Conservation (phyloP, 2,113 vertebrate species). For the Acrocephalus kingi region DNA sequence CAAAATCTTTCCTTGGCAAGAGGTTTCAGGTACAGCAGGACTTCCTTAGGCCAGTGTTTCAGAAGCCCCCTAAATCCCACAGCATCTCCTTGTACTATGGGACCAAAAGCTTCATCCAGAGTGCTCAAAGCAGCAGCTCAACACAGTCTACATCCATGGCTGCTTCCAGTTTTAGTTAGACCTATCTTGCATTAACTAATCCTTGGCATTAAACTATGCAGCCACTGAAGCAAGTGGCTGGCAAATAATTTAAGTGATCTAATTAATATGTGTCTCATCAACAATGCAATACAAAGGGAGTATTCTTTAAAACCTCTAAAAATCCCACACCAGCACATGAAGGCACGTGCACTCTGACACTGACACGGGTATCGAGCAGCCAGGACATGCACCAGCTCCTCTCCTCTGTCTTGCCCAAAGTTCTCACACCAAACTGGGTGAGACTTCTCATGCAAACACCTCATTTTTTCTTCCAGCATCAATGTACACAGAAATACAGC, state of each 20-base stretch:
- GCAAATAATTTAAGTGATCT: background rate
- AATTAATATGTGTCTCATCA: constrained; percentile 21
- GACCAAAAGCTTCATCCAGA: accelerated
- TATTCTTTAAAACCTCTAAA: background rate
- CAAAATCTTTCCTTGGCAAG: background rate
- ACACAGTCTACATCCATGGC: background rate
- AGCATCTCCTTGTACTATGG: background rate
- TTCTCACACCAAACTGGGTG: background rate
- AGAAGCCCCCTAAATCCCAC: background rate
- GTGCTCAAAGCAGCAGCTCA: background rate
- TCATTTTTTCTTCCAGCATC: constrained; percentile 73
- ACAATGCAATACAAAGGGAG: background rate
- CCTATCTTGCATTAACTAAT: constrained; percentile 2
- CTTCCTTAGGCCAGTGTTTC: background rate
- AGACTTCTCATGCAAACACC: background rate
- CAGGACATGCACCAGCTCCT: background rate
- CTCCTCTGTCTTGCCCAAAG: background rate
- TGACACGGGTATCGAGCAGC: accelerated
- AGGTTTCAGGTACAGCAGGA: background rate
- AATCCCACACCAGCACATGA: background rate
- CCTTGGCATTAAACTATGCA: constrained; percentile 2
- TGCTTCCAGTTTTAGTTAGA: background rate
- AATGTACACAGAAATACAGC: constrained; percentile 84
- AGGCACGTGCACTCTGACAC: background rate
- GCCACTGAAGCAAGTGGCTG: background rate